A percentile compares a stretch with the other conserved stretches of the same genome.
Conservation (phyloP, 53 echinoderm and acorn worm species). For the Astropecten irregularis region DNA sequence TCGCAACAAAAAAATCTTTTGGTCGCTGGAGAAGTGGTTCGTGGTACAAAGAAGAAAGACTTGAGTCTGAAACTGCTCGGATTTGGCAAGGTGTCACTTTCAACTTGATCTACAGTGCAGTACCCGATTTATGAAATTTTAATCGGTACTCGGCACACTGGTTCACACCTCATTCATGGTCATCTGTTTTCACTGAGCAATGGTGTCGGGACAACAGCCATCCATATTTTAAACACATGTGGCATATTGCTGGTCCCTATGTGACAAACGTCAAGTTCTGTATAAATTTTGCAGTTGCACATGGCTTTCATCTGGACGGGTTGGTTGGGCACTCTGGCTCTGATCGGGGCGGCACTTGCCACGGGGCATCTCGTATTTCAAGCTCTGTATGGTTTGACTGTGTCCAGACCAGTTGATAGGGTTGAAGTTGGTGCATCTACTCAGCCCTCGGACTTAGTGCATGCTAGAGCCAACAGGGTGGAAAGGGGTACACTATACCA, state of each 20-base stretch:
- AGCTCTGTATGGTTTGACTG: too few species aligned
- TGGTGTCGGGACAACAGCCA: constrained; percentile 55
- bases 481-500: too few species aligned
- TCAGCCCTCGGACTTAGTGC: too few species aligned
- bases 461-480: too few species aligned
- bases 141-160: constrained; percentile 15
- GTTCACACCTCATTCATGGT: constrained; percentile 44
- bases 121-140: constrained; percentile 53
- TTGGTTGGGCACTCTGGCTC: background rate
- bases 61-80: too few species aligned
- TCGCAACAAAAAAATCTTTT: too few species aligned
- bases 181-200: constrained; percentile 53
- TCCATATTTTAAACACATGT: constrained; percentile 60
- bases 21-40: too few species aligned
- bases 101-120: constrained; percentile 53
- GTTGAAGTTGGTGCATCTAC: too few species aligned
- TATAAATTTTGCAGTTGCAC: constrained; percentile 53
- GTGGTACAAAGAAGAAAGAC: too few species aligned
- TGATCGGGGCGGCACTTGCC: constrained; percentile 4
- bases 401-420: too few species aligned
- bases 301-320: background rate
- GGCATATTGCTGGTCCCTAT: constrained; percentile 51
- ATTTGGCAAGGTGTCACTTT: constrained; percentile 36
- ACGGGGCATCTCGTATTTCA: constrained; percentile 13
- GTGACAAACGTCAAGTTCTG: constrained; percentile 52